Evolutionary conservation across 2,797 vertebrate species (phyloP).

Genomic region (Rhincodon typus): DNA sequence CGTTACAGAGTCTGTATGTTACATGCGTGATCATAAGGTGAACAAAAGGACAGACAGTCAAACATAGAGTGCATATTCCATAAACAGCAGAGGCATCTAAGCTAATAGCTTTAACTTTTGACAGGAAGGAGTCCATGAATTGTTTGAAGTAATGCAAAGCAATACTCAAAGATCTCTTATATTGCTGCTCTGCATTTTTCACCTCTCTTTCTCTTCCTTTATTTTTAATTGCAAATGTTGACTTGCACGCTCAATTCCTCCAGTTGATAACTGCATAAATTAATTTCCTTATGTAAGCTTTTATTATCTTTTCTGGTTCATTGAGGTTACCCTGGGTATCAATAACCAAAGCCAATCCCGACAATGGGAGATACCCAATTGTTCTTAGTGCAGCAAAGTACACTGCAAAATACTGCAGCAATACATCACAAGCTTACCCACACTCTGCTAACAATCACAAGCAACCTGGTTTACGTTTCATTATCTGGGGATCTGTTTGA

Average conservation of each 20-base stretch:
- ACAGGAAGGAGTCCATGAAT: not conserved
- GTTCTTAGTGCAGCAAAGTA: no score
- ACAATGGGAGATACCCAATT: no score
- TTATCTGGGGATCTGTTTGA: no score
- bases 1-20: not conserved
- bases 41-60: not conserved
- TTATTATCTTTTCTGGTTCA: no score
- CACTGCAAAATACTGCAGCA: no score
- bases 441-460: no score
- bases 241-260: not conserved
- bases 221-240: not conserved
- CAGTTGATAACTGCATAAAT: not conserved
- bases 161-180: not conserved
- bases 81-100: not conserved
- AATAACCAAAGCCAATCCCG: no score
- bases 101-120: not conserved
- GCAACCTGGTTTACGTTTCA: no score
- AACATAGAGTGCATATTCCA: not conserved
- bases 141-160: not conserved
- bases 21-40: not conserved
- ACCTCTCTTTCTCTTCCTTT: not conserved
- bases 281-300: not conserved
- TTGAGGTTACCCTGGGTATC: no score
- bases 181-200: not conserved
- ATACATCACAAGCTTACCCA: no score